These are phyloP conservation scores for Archilochus colubris DNA, from an alignment of 2,113 vertebrate species.

Conservation along the genomic window DNA sequence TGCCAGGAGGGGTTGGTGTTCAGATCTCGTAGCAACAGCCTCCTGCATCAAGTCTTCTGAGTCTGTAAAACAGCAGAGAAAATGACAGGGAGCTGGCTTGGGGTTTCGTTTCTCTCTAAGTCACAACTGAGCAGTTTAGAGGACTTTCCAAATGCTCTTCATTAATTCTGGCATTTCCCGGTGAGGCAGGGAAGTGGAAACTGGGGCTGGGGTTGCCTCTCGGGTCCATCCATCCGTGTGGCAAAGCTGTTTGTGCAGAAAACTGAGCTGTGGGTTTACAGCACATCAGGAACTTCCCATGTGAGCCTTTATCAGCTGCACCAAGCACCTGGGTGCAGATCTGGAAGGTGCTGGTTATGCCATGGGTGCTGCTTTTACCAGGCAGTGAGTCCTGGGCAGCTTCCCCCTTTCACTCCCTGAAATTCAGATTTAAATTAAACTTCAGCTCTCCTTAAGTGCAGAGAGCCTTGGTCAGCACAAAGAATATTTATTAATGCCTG, in stretches of 20 bases:
- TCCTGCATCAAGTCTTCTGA: neutral
- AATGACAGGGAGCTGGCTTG: neutral
- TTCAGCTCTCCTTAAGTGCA: neutral
- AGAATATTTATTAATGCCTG: fast-evolving
- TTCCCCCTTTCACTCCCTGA: neutral
- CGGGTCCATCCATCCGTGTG: neutral
- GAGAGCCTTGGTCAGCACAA: neutral
- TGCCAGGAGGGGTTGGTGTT: neutral
- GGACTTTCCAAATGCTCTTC: conserved; percentile 10
- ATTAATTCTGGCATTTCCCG: conserved; percentile 41
- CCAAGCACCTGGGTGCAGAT: neutral
- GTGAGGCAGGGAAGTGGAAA: conserved; percentile 20
- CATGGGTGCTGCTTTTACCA: neutral
- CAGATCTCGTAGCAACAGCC: fast-evolving
- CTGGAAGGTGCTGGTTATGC: neutral
- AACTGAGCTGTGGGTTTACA: neutral
- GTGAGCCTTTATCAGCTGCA: neutral
- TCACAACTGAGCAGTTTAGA: neutral
- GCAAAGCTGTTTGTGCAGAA: neutral
- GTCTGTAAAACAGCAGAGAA: neutral
- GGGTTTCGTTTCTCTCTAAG: neutral
- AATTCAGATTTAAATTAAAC: neutral
- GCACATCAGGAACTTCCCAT: neutral
- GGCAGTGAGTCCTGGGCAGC: neutral
- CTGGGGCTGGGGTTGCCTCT: neutral